Percentiles rank a stretch among this genome's conserved stretches.
phyloP scores from a whole-genome alignment of 2,113 vertebrate genomes.

The Chinchilla lanigera region DNA sequence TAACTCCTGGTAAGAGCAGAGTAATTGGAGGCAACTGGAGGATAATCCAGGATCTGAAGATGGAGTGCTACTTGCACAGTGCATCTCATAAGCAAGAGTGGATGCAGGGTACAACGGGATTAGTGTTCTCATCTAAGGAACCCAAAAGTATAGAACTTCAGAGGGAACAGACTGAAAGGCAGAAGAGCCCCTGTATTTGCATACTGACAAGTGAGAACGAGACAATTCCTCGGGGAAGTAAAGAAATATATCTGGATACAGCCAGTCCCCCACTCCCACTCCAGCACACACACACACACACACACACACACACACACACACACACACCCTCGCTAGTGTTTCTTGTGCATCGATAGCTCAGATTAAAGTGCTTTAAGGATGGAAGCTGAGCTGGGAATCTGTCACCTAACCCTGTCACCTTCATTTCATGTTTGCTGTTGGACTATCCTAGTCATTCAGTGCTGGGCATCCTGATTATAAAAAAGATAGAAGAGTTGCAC shows the following conservation, averaged over 20 bases:
- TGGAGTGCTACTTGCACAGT: not conserved
- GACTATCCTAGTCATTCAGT: not conserved
- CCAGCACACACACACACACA: not conserved
- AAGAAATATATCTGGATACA: not conserved
- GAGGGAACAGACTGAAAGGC: not conserved
- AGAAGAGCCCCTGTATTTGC: not conserved
- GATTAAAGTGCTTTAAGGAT: not conserved
- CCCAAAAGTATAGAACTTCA: not conserved
- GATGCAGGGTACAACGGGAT: not conserved
- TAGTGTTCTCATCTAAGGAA: not conserved
- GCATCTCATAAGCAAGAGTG: not conserved
- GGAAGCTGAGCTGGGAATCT: not conserved
- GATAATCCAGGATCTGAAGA: not conserved
- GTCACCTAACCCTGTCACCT: accelerated
- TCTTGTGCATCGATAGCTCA: not conserved
- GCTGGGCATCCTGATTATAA: not conserved
- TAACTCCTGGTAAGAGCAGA: slow-evolving; percentile 53
- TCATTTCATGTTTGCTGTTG: not conserved
- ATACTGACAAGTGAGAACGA: slow-evolving; percentile 45
- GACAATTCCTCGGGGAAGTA: not conserved
- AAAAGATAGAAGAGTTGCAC: not conserved
- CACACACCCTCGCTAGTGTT: not conserved
- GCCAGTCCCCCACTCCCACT: not conserved
- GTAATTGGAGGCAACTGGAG: not conserved
- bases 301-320: not conserved